Evolutionary conservation across 1,140 invertebrate species (phyloP), one percentile per base, ranked within the genome.

Genomic region (Melipona quadrifasciata): DNA sequence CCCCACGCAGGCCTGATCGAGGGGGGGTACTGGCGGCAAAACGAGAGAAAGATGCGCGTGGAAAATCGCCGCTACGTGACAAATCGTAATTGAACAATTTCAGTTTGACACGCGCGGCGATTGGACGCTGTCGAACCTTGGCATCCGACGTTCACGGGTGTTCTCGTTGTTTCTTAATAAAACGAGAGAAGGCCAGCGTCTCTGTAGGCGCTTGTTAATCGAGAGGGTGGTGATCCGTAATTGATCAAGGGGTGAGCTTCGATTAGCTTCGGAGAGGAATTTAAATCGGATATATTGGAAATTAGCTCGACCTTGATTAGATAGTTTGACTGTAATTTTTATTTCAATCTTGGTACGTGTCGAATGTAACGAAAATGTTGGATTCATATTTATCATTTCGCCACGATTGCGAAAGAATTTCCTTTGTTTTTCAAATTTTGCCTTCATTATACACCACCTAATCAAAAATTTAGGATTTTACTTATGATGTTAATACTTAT

Each of bases 41-140:
- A 17, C 51, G 53, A 34, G 67, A 74, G 64, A 58, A 58, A 34
- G 82, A 76, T 82, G 85, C 79, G 90, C 90, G 89, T 88, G 85
- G 87, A 90, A 89, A 85, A 89, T 90, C 90, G 82, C 14, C 39
- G 79, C 89, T 90, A 87, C 89, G 90, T 91, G 90, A 91, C 90
- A 89, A 91, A 91, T 91, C 76, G 77, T 90, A 90, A 91, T 91
- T 90, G 90, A 90, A 91, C 90, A 89, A 90, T 91, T 90, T 89
- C 83, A 85, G 89, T 79, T 64, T 73, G 86, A 87, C 86, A 73
- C 72, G 83, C 73, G 72, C 51, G 55, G 17, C 57, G 74, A 86
- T 88, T 76, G 71, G 84, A 71, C 68, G 72, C n/a, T 57, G 34
- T n/a, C 68, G 73, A 70, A 31, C 55, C 76, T 86, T 61, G 77